Evolutionary conservation across 2,888 invertebrate genomes (phyloP).

Genomic region (Synanthedon andrenaeformis): DNA sequence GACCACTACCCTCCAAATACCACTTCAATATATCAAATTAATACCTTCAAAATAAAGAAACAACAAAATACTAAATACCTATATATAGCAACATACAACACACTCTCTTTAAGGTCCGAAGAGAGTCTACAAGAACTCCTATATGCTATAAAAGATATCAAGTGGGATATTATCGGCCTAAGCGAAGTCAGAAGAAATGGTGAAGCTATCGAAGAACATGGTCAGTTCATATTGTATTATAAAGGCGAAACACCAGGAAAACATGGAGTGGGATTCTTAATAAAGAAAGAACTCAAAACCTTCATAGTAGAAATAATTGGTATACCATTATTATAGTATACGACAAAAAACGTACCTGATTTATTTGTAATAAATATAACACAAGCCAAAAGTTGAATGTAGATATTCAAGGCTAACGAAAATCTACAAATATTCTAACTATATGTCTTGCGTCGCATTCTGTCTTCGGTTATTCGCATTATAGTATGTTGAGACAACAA

Average conservation of each 20-base stretch:
- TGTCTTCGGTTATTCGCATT: too few relatives aligned
- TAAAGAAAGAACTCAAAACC: slow-evolving; percentile 1
- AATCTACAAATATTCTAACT: too few relatives aligned
- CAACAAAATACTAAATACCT: neutral
- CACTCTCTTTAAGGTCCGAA: neutral
- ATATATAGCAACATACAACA: neutral
- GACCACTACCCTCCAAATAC: neutral
- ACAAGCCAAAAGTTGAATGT: too few relatives aligned
- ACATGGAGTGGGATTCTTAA: slow-evolving; percentile 1
- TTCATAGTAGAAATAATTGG: slow-evolving; percentile 1
- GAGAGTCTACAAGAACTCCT: neutral
- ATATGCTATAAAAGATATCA: neutral
- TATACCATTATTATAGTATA: neutral
- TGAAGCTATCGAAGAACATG: neutral
- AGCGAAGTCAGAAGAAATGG: neutral
- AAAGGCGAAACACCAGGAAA: slow-evolving; percentile 1
- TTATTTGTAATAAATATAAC: too few relatives aligned
- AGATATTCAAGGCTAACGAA: too few relatives aligned
- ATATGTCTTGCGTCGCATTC: too few relatives aligned
- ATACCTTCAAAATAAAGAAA: neutral
- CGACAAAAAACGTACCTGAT: too few relatives aligned
- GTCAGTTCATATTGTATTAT: slow-evolving; percentile 2
- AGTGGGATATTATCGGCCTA: neutral
- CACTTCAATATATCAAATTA: neutral
- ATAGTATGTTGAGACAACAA: too few relatives aligned